Evolutionary conservation across 2,797 vertebrate species (phyloP), one percentile per base, ranked within the genome.

Genomic region (Tapera naevia): DNA sequence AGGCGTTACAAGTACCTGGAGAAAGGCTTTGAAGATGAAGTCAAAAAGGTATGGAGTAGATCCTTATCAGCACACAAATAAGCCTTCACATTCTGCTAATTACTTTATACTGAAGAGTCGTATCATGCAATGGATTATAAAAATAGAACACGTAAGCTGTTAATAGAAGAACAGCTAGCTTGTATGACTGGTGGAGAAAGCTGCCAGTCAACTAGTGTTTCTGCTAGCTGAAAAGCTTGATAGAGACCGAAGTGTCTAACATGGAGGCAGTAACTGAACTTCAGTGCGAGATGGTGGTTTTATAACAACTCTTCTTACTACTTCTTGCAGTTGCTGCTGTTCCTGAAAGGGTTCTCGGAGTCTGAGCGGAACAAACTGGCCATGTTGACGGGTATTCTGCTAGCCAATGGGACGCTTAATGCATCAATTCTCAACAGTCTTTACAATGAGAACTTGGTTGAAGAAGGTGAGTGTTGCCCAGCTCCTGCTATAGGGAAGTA

Each of bases 1-100:
- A 98, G 99, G 98, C 99, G 99, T 97, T 99, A 99, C 98, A 99
- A 99, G 97, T 99, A 99, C 97, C 97, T 99, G 98, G 99, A 99
- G 98, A 99, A 99, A 98, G 99, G 99, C 91, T 99, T 99, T 97
- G 99, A 99, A 97, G 99, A 99, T 97, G 99, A 99, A 98, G 99
- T 99, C 70, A 99, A 99, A 98, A 99, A 99, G 99, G 99, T 99
- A 97, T 72, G 80, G 50, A 90, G 56, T 50, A 32, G 9, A 17
- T 53, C 39, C 54, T 69, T 60, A 51, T 10, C 22, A 61, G 28
- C 58, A 80, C 61, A 37, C 41, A 83, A 37, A 78, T 15, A 78
- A 89, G 37, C 50, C 18, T 88, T 88, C 30, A 24, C 8, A 62
- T 78, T 75, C 11, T 81, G 39, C 48, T 75, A 27, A 45, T 74